Base-by-base conservation (phyloP, 1,140 invertebrate genomes). In the Plodia interpunctella region DNA sequence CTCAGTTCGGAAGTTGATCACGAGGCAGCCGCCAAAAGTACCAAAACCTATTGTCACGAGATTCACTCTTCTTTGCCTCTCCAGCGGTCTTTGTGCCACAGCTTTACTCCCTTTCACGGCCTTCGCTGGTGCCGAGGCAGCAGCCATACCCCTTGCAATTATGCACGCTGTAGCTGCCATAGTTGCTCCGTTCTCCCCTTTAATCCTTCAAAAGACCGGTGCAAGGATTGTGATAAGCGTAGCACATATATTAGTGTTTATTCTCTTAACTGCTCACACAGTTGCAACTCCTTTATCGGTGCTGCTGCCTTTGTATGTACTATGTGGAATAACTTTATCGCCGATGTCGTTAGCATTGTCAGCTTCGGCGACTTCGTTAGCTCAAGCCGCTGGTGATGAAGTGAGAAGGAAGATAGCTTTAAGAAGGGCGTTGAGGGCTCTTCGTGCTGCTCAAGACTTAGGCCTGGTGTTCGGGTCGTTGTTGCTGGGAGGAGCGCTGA, bases 1-100 rank as follows among this genome's bases (percentile, higher is more conserved):
- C 0, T 94, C 93, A 0, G 93, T 95, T 0, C 90, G 93, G 5
- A 87, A 93, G 0, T 82, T 94, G 0, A 92, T 94, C n/a, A 68
- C 80, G 10, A 60, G 82, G 57, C 71, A 78, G 51, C 76, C 83
- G 0, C 81, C 78, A 52, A 77, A 78, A 64, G 70, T 87, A 49
- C 83, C 81, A 20, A 76, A 78, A 60, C 91, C 92, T 0, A 90
- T 93, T 0, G 93, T 93, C 15, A 76, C 90, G 32, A 68, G 90
- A 4, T 87, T 91, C 38, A 90, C 82, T 5, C 56, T 90, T 63
- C 68, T 90, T 59, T 74, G 89, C 74, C 25, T 85, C 75, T 60
- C 91, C 80, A 74, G 91, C 87, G 72, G 92, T 77, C 67, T 91
- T 69, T 74, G 90, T 80, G 60, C 91, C 63, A 63, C 78, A 70